These are phyloP conservation scores for Mastomys natalensis DNA, from an alignment of 2,113 vertebrate species.

Conservation along the genomic window DNA sequence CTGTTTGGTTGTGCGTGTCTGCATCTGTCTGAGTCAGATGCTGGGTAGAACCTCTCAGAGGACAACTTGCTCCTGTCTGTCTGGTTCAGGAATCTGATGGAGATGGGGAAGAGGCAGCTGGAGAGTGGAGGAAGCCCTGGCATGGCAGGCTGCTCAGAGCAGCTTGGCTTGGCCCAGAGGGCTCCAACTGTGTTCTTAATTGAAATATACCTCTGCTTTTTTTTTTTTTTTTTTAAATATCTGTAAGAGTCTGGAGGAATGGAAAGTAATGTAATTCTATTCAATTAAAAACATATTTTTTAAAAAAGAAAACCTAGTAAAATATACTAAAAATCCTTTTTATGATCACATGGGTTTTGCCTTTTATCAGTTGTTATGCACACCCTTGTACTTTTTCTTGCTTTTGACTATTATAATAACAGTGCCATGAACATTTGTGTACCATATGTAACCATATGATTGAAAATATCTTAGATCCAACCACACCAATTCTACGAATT, in stretches of 20 bases:
- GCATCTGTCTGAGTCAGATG: no score
- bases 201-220: no score
- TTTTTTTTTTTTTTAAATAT: not conserved
- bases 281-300: not conserved
- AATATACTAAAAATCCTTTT: not conserved
- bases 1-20: no score
- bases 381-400: not conserved
- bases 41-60: no score
- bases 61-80: no score
- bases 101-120: no score
- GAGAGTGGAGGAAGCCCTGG: no score
- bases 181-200: no score
- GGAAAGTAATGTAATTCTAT: not conserved
- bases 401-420: not conserved
- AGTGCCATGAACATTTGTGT: not conserved
- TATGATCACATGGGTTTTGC: not conserved
- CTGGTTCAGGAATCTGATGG: no score
- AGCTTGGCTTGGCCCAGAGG: no score
- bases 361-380: not conserved
- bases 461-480: not conserved
- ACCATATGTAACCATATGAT: not conserved
- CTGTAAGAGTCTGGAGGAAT: no score
- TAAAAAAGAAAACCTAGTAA: not conserved
- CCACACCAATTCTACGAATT: conserved; percentile 35
- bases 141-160: no score